phyloP scores from a whole-genome alignment of 1,140 invertebrate species.

The Lamellibrachia luymesi region DNA sequence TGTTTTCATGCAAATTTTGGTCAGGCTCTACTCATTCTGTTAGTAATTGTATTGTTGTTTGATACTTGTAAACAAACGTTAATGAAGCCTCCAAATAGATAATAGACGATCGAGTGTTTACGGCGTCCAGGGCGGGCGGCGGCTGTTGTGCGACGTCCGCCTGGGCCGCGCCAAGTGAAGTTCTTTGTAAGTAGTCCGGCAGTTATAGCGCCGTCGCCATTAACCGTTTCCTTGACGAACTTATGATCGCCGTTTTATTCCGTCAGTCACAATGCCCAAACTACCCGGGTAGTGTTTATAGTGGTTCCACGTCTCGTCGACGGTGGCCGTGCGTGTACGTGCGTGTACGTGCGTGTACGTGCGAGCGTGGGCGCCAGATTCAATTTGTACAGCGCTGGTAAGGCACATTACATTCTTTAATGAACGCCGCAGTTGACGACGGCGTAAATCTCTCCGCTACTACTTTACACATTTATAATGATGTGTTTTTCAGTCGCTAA shows the following conservation, averaged over 20 bases:
- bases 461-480: background rate
- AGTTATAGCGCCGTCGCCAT: background rate
- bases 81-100: constrained; percentile 60
- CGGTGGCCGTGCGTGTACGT: constrained; percentile 35
- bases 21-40: background rate
- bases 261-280: background rate
- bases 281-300: background rate
- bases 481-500: background rate
- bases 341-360: constrained; percentile 28
- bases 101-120: background rate
- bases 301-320: constrained; percentile 21
- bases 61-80: background rate
- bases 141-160: background rate
- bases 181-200: background rate
- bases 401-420: background rate
- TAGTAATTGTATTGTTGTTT: background rate
- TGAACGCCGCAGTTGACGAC: background rate
- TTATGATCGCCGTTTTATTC: background rate
- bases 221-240: constrained; percentile 1
- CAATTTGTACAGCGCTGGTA: background rate
- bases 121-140: background rate
- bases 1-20: background rate
- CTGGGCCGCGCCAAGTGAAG: background rate
- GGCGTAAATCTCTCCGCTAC: background rate
- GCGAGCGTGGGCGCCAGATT: constrained; percentile 12